phyloP scores from a whole-genome alignment of 1,140 invertebrate species.

The Tetragonula clypearis region DNA sequence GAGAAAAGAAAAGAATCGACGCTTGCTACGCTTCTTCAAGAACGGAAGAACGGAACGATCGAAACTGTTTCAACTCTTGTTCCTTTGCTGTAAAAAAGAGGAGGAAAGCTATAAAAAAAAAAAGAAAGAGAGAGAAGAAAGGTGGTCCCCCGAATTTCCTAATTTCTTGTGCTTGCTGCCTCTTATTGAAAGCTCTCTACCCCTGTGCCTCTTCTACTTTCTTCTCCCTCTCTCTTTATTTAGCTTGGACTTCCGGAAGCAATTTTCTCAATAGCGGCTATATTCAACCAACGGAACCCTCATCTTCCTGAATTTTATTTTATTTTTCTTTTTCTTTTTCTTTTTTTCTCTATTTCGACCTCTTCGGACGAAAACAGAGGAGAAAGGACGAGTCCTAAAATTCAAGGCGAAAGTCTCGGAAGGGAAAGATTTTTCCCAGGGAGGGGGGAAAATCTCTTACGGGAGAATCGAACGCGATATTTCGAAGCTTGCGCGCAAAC shows the following conservation, averaged over 20 bases:
- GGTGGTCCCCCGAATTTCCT: neutral
- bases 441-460: neutral
- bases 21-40: neutral
- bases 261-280: neutral
- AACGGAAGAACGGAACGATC: neutral
- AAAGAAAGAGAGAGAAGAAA: no score
- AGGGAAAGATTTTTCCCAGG: neutral
- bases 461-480: neutral
- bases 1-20: no score
- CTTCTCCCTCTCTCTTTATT: neutral
- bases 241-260: neutral
- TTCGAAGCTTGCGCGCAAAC: neutral
- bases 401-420: neutral
- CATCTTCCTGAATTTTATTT: neutral
- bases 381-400: constrained; percentile 4
- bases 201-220: neutral
- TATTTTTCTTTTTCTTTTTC: no score
- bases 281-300: neutral
- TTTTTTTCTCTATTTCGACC: neutral
- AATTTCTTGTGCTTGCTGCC: neutral
- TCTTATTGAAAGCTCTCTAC: neutral
- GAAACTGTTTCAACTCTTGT: neutral
- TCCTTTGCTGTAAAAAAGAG: no score
- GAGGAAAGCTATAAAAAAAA: no score
- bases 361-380: no score